These are phyloP conservation scores for Spinus olivaceus DNA, from an alignment of 2,797 vertebrate genomes.

Conservation along the genomic window DNA sequence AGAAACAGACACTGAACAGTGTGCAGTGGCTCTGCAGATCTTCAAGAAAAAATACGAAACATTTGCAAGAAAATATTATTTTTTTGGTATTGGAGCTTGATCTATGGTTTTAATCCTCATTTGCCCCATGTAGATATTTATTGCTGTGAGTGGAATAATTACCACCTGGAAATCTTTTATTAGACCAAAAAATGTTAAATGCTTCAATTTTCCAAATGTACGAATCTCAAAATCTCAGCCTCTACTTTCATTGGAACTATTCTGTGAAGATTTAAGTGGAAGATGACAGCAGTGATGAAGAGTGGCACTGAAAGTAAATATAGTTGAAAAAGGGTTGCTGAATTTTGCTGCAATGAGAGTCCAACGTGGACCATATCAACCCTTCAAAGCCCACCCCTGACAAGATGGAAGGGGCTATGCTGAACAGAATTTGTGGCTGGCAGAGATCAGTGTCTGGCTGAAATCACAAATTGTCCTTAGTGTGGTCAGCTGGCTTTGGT, in stretches of 20 bases:
- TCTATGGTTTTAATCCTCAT: slow-evolving; percentile 6
- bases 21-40: not conserved
- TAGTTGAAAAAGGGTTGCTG: not conserved
- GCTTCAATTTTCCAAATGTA: slow-evolving; percentile 61
- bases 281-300: not conserved
- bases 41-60: slow-evolving; percentile 47
- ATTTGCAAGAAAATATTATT: slow-evolving; percentile 17
- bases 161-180: slow-evolving; percentile 49
- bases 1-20: slow-evolving; percentile 46
- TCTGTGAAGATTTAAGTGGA: slow-evolving; percentile 17
- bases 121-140: slow-evolving; percentile 14
- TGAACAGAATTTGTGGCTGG: not conserved
- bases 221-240: slow-evolving; percentile 7
- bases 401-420: not conserved
- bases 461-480: not conserved
- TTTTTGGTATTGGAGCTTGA: not conserved
- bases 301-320: not conserved
- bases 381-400: not conserved
- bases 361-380: rapidly evolving
- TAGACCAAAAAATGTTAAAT: slow-evolving; percentile 23
- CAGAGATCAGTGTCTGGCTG: not conserved
- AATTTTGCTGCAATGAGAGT: not conserved
- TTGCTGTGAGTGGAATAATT: slow-evolving; percentile 42
- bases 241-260: not conserved
- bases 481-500: not conserved